Percentiles rank a stretch among this genome's conserved stretches.
These are phyloP conservation scores for Hydropotes inermis DNA, from an alignment of 2,113 vertebrate genomes.

Conservation along the genomic window DNA sequence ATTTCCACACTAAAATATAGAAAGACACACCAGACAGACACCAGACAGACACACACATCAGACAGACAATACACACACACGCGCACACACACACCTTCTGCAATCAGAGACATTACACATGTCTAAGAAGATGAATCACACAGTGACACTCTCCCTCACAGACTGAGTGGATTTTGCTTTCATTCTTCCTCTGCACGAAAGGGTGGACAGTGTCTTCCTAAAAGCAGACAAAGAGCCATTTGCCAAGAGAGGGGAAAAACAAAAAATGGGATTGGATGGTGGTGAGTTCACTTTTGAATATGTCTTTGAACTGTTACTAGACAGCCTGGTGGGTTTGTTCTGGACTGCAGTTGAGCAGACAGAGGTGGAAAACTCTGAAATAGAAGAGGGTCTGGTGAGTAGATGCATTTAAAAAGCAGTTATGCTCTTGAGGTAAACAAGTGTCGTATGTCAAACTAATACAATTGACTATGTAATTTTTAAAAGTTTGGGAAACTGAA, in stretches of 20 bases:
- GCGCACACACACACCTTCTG: not conserved
- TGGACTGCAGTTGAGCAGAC: not conserved
- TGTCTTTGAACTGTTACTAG: not conserved
- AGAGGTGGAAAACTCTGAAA: not conserved
- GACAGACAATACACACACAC: not conserved
- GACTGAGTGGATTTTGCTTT: not conserved
- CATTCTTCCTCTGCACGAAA: not conserved
- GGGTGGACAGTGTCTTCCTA: not conserved
- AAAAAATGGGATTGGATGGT: not conserved
- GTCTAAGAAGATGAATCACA: not conserved
- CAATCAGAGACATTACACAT: not conserved
- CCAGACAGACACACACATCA: not conserved
- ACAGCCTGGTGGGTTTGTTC: fast-evolving
- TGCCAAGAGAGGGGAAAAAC: not conserved
- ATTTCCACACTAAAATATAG: not conserved
- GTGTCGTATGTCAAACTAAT: not conserved
- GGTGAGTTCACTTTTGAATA: not conserved
- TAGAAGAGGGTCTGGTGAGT: not conserved
- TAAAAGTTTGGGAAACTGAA: not conserved
- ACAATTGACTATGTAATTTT: not conserved
- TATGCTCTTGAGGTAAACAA: not conserved
- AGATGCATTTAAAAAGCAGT: not conserved
- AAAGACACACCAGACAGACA: not conserved
- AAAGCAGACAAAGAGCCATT: not conserved
- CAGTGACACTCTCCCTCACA: not conserved